Evolutionary conservation across 1,140 invertebrate species (phyloP).

Genomic region (Magallana gigas): DNA sequence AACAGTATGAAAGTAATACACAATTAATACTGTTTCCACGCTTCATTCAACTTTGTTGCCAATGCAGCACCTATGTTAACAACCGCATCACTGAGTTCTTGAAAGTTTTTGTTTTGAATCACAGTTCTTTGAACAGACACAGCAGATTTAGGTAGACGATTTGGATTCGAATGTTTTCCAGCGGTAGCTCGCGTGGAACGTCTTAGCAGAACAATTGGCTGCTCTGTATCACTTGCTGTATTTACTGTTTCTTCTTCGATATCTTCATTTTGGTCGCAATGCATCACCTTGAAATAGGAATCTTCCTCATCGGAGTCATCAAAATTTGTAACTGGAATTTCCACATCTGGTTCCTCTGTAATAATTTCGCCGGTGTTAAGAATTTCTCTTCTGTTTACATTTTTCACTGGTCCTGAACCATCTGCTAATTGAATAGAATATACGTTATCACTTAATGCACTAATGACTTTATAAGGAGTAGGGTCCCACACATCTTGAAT

Average conservation of each 20-base stretch:
- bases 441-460: background rate
- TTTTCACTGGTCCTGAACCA: too few species aligned
- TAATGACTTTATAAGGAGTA: constrained; percentile 16
- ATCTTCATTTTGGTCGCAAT: background rate
- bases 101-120: background rate
- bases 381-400: too few species aligned
- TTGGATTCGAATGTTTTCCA: constrained; percentile 34
- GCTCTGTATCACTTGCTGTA: background rate
- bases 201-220: background rate
- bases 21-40: background rate
- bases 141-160: constrained; percentile 37
- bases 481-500: constrained; percentile 29
- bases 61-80: background rate
- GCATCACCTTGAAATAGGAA: background rate
- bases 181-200: background rate
- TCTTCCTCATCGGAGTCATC: background rate
- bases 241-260: background rate
- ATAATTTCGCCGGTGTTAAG: too few species aligned
- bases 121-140: too few species aligned
- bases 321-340: too few species aligned
- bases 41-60: background rate
- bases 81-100: constrained; percentile 15
- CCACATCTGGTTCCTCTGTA: too few species aligned
- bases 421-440: too few species aligned
- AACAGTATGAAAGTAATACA: background rate